These are phyloP conservation scores for Agrochola macilenta DNA, from an alignment of 2,888 invertebrate species.

Conservation along the genomic window DNA sequence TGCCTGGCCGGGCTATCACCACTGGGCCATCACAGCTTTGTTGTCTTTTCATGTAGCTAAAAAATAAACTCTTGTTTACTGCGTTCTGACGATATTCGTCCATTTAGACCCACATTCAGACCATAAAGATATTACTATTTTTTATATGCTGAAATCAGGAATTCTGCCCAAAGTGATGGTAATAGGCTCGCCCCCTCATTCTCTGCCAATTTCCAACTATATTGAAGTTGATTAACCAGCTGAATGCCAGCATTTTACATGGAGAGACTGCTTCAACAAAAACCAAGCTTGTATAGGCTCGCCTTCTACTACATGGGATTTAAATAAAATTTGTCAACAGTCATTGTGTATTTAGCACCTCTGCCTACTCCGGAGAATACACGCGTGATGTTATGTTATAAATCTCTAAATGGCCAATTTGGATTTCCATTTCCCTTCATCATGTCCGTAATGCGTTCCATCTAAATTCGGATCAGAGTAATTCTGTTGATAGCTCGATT, in stretches of 20 bases:
- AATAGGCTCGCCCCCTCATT: background rate
- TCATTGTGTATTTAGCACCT: background rate
- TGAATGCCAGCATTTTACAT: background rate
- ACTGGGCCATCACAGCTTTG: background rate
- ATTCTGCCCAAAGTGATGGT: background rate
- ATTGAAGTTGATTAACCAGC: background rate
- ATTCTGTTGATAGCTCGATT: conserved; percentile 72
- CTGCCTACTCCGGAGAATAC: background rate
- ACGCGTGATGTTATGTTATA: conserved; percentile 41
- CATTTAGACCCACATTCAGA: background rate
- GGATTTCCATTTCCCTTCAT: conserved; percentile 76
- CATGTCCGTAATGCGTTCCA: conserved; percentile 77
- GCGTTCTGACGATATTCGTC: background rate
- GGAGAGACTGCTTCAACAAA: background rate
- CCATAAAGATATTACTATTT: background rate
- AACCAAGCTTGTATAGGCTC: background rate
- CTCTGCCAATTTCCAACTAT: background rate
- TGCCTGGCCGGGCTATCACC: background rate
- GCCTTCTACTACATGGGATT: background rate
- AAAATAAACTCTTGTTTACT: background rate
- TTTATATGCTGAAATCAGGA: background rate
- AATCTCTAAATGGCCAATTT: conserved; percentile 76
- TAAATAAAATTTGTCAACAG: background rate
- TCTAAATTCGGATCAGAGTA: conserved; percentile 79
- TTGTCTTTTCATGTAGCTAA: background rate